Evolutionary conservation across 2,888 invertebrate genomes (phyloP).

Genomic region (Siphonodentalium dalli): DNA sequence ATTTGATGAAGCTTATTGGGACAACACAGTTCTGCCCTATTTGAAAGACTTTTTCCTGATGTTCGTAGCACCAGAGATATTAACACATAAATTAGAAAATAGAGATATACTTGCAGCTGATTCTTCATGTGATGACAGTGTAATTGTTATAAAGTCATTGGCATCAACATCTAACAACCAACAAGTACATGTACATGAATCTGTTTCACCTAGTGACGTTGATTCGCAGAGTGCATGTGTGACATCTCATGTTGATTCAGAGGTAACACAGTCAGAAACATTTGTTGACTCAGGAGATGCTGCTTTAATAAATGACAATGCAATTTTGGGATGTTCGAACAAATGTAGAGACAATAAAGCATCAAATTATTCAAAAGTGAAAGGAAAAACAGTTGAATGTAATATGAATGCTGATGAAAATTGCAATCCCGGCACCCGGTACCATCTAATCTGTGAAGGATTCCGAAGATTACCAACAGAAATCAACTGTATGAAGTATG

Average conservation of each 20-base stretch:
- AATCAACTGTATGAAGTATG: neutral
- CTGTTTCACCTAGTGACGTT: too few relatives aligned
- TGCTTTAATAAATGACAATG: too few relatives aligned
- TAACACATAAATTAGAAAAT: too few relatives aligned
- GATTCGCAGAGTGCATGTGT: too few relatives aligned
- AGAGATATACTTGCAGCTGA: too few relatives aligned
- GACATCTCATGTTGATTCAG: too few relatives aligned
- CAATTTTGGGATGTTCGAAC: constrained; percentile 3
- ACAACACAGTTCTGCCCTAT: neutral
- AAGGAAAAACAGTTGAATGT: constrained; percentile 9
- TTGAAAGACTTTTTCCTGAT: neutral
- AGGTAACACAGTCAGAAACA: too few relatives aligned
- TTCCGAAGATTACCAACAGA: neutral
- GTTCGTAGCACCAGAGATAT: constrained; percentile 4
- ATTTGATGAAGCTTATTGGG: constrained; percentile 3
- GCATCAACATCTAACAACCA: too few relatives aligned
- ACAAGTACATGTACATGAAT: too few relatives aligned
- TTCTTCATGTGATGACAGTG: too few relatives aligned
- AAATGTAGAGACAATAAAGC: constrained; percentile 6
- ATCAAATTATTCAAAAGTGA: constrained; percentile 6
- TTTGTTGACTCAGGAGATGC: too few relatives aligned
- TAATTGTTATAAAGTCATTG: too few relatives aligned
- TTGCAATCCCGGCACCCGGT: constrained; percentile 7
- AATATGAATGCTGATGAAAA: constrained; percentile 4
- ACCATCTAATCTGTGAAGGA: constrained; percentile 13